Conservation (phyloP, 2,113 vertebrate species). For the Gallinago undulata region DNA sequence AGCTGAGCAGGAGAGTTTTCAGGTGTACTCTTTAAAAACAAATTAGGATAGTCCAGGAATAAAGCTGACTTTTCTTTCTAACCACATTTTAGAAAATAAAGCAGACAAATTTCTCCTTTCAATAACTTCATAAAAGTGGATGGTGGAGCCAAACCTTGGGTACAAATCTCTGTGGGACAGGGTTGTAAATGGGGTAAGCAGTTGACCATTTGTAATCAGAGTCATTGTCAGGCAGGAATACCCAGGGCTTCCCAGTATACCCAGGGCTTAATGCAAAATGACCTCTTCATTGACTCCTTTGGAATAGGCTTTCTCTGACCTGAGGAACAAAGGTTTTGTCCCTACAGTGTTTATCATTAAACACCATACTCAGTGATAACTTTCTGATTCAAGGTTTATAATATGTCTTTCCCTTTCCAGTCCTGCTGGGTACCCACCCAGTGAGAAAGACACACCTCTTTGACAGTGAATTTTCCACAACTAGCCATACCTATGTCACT, state of each 20-base stretch:
- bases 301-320: neutral
- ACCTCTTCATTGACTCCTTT: neutral
- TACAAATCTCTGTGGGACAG: neutral
- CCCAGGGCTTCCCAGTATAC: neutral
- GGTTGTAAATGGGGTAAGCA: neutral
- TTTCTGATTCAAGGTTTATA: neutral
- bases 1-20: neutral
- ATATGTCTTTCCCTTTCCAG: neutral
- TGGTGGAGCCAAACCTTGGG: neutral
- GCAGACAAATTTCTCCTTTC: neutral
- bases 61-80: neutral
- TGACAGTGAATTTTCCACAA: neutral
- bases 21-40: neutral
- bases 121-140: neutral
- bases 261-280: neutral
- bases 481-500: neutral
- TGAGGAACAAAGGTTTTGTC: neutral
- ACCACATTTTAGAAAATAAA: neutral
- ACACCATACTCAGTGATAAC: neutral
- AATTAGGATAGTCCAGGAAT: neutral
- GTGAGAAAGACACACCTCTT: neutral
- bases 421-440: neutral
- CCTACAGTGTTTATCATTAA: neutral
- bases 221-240: neutral
- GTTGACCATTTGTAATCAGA: neutral